These are phyloP conservation scores for Brachionus asplanchnoidis DNA, from an alignment of 1,140 invertebrate species.

Conservation along the genomic window DNA sequence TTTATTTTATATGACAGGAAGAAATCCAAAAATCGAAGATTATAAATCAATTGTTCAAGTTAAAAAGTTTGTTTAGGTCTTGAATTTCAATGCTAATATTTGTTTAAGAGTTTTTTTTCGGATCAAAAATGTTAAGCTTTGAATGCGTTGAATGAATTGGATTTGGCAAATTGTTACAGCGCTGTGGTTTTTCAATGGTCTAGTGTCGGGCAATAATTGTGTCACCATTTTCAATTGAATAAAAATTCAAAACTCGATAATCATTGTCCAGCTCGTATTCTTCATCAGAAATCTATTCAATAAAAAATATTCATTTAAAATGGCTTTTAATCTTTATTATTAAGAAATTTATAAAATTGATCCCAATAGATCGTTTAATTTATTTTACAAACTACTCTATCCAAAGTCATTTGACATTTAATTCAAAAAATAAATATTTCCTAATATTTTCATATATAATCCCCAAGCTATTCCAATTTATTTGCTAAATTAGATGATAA, in stretches of 20 bases:
- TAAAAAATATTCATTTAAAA: conserved; percentile 43
- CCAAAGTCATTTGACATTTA: too few species aligned
- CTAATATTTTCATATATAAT: too few species aligned
- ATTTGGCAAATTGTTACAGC: background rate
- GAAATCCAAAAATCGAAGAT: background rate
- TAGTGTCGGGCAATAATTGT: conserved; percentile 58
- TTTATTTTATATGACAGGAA: conserved; percentile 10
- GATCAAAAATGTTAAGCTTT: background rate
- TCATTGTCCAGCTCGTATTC: conserved; percentile 73
- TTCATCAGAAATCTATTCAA: conserved; percentile 60
- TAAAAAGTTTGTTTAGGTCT: background rate
- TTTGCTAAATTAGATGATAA: too few species aligned
- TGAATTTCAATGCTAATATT: conserved; percentile 28
- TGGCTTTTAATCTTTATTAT: background rate
- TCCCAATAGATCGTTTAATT: too few species aligned
- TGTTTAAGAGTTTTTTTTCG: background rate
- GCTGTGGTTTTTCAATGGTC: background rate
- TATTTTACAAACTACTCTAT: too few species aligned
- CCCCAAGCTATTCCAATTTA: too few species aligned
- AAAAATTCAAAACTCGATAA: conserved; percentile 72
- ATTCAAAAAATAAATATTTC: too few species aligned
- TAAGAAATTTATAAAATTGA: too few species aligned
- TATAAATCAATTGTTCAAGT: background rate
- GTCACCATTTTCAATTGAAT: conserved; percentile 76
- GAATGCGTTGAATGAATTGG: background rate